These are phyloP conservation scores for Myiotriccus ornatus DNA, from an alignment of 2,797 vertebrate species.

Conservation along the genomic window DNA sequence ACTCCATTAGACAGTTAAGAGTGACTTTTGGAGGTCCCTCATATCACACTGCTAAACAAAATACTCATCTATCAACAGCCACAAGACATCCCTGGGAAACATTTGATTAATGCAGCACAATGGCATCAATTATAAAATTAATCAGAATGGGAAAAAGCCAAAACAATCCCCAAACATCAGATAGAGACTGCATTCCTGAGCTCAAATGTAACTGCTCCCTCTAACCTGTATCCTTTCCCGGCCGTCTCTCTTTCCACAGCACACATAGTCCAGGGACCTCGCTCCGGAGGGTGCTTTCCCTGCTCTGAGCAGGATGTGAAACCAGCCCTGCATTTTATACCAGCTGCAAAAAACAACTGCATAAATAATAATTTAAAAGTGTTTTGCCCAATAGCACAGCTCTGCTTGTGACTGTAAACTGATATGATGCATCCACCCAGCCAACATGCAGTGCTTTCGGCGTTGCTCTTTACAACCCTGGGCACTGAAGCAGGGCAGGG, in stretches of 20 bases:
- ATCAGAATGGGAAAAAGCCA: not conserved
- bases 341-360: conserved; percentile 8
- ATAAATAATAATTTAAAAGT: conserved; percentile 58
- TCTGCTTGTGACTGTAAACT: conserved; percentile 25
- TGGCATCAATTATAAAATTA: not conserved
- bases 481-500: not conserved
- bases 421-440: conserved; percentile 13
- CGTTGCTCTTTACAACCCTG: not conserved
- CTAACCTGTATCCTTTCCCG: conserved; percentile 54
- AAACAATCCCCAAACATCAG: not conserved
- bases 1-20: not conserved
- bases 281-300: not conserved
- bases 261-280: not conserved
- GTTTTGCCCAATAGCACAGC: conserved; percentile 29
- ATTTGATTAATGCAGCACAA: not conserved
- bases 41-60: not conserved
- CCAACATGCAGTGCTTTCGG: not conserved
- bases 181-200: not conserved
- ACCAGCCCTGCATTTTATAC: conserved; percentile 18
- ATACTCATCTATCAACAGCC: not conserved
- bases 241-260: not conserved
- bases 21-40: not conserved
- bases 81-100: not conserved
- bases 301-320: not conserved
- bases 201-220: not conserved